Evolutionary conservation across 2,797 vertebrate species (phyloP), one percentile per base, ranked within the genome.

Genomic region (Neostethus bicornis): DNA sequence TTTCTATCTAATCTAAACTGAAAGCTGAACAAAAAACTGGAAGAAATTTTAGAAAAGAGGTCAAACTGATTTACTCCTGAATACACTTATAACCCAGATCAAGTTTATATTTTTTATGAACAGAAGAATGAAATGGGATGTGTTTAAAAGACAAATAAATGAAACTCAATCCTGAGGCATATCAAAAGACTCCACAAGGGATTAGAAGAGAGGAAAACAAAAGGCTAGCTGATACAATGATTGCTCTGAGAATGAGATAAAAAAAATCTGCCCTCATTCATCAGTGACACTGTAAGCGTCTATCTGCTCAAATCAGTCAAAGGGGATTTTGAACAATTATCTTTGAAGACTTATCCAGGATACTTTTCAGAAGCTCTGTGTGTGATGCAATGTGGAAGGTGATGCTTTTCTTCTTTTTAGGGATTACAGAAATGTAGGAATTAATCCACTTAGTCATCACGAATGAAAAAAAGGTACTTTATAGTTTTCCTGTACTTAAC

Each of bases 261-360:
- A 79, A 79, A 83, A 72, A 69, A 63, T 60, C 46, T 70, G 70
- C 11, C 62, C 75, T 70, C 56, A 25, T 69, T 80, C n/a, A 41
- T 19, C 14, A 5, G 58, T 57, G 51, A 45, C 14, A 50, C 49
- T 32, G 45, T n/a, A 54, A 16, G 16, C 2, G 1, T 21, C 51
- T 45, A 61, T 59, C 55, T 53, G 28, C 32, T 28, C 25, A 52
- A 35, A 66, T 52, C 35, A 58, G 20, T 34, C 49, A 12, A 13
- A 46, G 43, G 69, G 14, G 38, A 37, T 17, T 25, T 34, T 45
- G 13, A 44, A 68, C 45, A 50, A 58, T 62, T 20, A 23, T 44
- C 57, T 51, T 61, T 61, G 24, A 75, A 67, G 34, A 3, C 24
- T 50, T 44, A 60, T 50, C 41, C 20, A 19, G 41, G 24, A 20